phyloP scores from a whole-genome alignment of 2,113 vertebrate species.

The Phocoena sinus region DNA sequence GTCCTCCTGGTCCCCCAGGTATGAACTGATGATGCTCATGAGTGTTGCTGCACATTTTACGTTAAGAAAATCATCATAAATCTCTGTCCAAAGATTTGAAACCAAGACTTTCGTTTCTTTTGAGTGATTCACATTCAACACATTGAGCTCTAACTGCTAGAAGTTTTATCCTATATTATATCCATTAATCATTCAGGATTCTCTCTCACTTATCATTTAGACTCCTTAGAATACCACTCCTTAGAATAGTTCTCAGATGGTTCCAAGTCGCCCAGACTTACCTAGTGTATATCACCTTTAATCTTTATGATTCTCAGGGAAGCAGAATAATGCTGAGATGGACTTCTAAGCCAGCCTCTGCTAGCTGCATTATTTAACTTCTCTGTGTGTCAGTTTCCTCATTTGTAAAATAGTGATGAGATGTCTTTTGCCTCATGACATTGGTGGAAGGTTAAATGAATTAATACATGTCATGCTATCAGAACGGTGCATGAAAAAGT shows the following conservation, averaged over 20 bases:
- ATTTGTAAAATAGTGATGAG: background rate
- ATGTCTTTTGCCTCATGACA: background rate
- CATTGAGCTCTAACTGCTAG: background rate
- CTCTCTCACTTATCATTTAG: background rate
- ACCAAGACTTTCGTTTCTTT: background rate
- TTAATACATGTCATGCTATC: background rate
- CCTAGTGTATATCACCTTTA: background rate
- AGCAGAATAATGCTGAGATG: background rate
- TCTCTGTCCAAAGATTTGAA: background rate
- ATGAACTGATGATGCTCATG: slow-evolving; percentile 24
- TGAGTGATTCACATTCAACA: background rate
- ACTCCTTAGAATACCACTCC: background rate
- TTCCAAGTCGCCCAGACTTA: background rate
- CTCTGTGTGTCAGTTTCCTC: background rate
- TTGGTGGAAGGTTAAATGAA: background rate
- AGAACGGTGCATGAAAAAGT: background rate
- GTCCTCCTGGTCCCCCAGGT: slow-evolving; percentile 91
- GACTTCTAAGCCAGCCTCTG: background rate
- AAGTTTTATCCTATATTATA: background rate
- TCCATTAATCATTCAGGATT: background rate
- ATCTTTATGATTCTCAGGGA: background rate
- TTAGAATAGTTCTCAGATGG: background rate
- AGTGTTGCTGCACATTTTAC: background rate
- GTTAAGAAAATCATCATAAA: background rate
- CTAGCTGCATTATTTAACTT: background rate